A percentile compares a stretch with the other conserved stretches of the same genome.
Conservation (phyloP, 2,888 invertebrate species). For the Tanaodytes sp. region DNA sequence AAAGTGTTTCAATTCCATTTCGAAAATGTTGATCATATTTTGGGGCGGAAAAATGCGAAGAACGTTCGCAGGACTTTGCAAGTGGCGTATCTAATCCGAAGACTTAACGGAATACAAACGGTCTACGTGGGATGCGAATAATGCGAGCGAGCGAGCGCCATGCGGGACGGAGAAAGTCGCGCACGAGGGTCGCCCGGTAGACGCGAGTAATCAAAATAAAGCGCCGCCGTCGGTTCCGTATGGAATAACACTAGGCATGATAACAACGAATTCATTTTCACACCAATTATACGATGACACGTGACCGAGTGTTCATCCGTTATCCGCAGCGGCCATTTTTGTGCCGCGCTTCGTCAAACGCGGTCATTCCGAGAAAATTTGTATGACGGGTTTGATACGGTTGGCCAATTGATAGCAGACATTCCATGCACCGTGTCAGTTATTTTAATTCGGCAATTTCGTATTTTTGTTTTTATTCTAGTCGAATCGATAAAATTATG, state of each 20-base stretch:
- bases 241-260: slow-evolving; percentile 23
- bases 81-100: slow-evolving; percentile 59
- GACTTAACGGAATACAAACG: slow-evolving; percentile 32
- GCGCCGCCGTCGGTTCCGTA: slow-evolving; percentile 22
- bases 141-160: slow-evolving; percentile 55
- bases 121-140: slow-evolving; percentile 58
- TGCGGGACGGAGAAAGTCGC: slow-evolving; percentile 36
- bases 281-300: slow-evolving; percentile 35
- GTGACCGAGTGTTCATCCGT: no score
- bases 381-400: no score
- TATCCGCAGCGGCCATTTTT: no score
- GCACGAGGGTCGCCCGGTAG: slow-evolving; percentile 1
- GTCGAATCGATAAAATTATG: slow-evolving; percentile 4
- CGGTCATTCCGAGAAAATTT: no score
- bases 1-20: no score
- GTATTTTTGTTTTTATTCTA: background rate
- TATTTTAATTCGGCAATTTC: background rate
- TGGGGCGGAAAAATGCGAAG: slow-evolving; percentile 49
- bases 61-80: slow-evolving; percentile 60
- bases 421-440: no score
- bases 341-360: no score
- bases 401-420: no score
- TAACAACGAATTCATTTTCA: slow-evolving; percentile 43
- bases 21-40: no score
- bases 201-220: slow-evolving; percentile 28